A percentile compares a stretch with the other conserved stretches of the same genome.
Evolutionary conservation across 2,113 vertebrate species (phyloP).

Genomic region (Macquaria ambigua): DNA sequence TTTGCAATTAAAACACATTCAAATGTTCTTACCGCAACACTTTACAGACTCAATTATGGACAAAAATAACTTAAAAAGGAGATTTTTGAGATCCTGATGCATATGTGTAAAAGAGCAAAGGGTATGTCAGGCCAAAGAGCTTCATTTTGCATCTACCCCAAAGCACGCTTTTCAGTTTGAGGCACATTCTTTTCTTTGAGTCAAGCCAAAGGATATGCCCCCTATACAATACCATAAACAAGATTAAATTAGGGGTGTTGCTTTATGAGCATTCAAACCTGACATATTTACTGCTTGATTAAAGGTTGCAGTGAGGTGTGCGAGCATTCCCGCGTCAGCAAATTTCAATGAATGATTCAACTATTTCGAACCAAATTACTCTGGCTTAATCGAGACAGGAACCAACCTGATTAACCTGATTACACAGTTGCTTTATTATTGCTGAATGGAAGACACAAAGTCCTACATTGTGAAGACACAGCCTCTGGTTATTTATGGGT

Average conservation of each 20-base stretch:
- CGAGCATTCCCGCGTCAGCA: conserved; percentile 41
- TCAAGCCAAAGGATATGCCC: conserved; percentile 5
- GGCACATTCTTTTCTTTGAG: conserved; percentile 48
- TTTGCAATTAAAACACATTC: not conserved
- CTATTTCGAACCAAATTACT: conserved; percentile 20
- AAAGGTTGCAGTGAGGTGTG: conserved; percentile 60
- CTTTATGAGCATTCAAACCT: conserved; percentile 71
- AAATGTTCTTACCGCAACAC: not conserved
- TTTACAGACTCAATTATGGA: not conserved
- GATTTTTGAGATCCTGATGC: not conserved
- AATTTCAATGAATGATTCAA: conserved; percentile 47
- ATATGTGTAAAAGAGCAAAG: not conserved
- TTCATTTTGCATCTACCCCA: conserved; percentile 23
- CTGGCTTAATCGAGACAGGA: conserved; percentile 53
- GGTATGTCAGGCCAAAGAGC: conserved; percentile 11
- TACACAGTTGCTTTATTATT: conserved; percentile 28
- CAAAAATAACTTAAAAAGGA: not conserved
- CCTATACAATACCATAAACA: conserved; percentile 27
- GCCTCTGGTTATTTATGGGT: conserved; percentile 27
- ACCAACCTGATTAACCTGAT: conserved; percentile 52
- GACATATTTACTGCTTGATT: conserved; percentile 77
- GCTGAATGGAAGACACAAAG: conserved; percentile 7
- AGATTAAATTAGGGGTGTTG: conserved; percentile 64
- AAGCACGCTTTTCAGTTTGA: conserved; percentile 7
- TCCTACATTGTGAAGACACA: conserved; percentile 25